Percentiles rank a stretch among this genome's conserved stretches.
phyloP scores from a whole-genome alignment of 2,113 vertebrate genomes.

The Seriola quinqueradiata region DNA sequence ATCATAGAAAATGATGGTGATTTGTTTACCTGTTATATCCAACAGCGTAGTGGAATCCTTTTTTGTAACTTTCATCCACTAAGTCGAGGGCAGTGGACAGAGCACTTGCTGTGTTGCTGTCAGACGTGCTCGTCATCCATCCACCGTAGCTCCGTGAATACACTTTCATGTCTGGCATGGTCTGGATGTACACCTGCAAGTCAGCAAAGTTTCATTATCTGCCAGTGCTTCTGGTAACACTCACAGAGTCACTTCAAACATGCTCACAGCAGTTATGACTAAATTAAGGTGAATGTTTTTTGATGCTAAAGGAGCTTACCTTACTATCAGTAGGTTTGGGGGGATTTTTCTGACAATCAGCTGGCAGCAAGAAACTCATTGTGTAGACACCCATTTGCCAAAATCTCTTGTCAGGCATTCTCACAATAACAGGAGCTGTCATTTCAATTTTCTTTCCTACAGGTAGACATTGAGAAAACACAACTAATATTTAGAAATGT shows the following conservation, averaged over 20 bases:
- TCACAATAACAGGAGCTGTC: conserved; percentile 77
- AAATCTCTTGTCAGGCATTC: conserved; percentile 12
- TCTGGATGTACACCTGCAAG: conserved; percentile 75
- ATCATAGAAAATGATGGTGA: neutral
- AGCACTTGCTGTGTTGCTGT: rapidly evolving
- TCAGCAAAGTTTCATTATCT: neutral
- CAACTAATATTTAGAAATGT: neutral
- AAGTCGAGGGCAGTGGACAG: conserved; percentile 65
- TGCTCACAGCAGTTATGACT: neutral
- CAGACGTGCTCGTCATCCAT: conserved; percentile 49
- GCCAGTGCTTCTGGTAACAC: neutral
- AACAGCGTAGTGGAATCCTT: conserved; percentile 59
- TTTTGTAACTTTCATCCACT: conserved; percentile 55
- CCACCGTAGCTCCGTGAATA: conserved; percentile 75
- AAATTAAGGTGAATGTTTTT: neutral
- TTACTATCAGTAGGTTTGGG: conserved; percentile 66
- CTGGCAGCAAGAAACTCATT: conserved; percentile 82
- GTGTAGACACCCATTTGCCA: conserved; percentile 42
- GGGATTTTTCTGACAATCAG: conserved; percentile 67
- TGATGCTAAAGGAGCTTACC: conserved; percentile 48
- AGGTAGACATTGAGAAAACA: neutral
- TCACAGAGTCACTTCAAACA: neutral
- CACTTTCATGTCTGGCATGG: conserved; percentile 57
- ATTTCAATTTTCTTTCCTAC: conserved; percentile 79
- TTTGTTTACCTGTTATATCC: conserved; percentile 82